Evolutionary conservation across 2,888 invertebrate genomes (phyloP), one percentile per base, ranked within the genome.

Genomic region (Neuroscelio doddi): DNA sequence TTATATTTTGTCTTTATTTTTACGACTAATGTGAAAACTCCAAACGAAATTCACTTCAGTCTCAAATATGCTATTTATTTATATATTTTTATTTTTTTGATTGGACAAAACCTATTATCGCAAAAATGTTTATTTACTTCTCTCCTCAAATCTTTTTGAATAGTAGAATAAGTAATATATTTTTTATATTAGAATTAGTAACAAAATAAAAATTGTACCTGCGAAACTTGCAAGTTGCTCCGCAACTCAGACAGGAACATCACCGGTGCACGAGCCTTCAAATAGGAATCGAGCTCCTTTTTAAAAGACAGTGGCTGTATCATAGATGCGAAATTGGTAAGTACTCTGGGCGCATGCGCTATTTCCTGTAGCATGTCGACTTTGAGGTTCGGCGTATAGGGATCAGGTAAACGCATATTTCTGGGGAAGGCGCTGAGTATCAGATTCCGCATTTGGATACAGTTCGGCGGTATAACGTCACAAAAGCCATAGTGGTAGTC

Each of bases 401-500:
- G 99, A 87, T 99, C 99, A 0, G 99, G 99, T 41, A 99, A 87
- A 0, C 98, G 89, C 98, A 99, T 99, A 81, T 96, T 97, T 44
- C 98, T 89, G 7, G 99, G 99, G 84, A 98, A 99, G 1, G 99
- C 99, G 1, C 98, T 97, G 65, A 99, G 87, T 51, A 99, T 97
- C 55, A 99, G 88, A 84, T 99, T 99, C 46, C 99, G 89, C 96
- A 99, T 96, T 85, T 95, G 98, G 72, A 99, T 97, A 86, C 99
- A 99, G 85, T 99, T 99, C 1, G 98, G 96, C 41, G 99, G 98
- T 76, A 99, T 98, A 64, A 96, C 97, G 85, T 99, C 99, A 85
- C 99, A 98, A 86, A 99, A 97, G 38, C 96, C 95, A 84, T 98
- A 98, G 85, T 99, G 98, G 85, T 98, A 98, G 84, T 99, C 99